Evolutionary conservation across 2,113 vertebrate genomes (phyloP).

Genomic region (Ibidorhyncha struthersii): DNA sequence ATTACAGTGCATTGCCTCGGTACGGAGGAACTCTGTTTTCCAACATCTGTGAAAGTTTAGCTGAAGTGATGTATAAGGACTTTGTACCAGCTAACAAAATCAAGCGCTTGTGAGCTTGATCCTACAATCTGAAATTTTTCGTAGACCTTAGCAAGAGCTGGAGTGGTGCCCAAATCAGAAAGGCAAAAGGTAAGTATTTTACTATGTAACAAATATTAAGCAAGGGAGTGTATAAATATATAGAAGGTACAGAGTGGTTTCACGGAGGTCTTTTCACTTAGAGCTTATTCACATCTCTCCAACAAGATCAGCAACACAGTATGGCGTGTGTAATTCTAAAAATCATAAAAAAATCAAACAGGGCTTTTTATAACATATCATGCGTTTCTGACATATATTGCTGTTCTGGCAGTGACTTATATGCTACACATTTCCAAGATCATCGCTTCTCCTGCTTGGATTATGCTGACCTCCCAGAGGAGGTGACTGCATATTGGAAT

Average conservation of each 20-base stretch:
- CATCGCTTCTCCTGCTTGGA: not conserved
- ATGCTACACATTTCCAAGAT: not conserved
- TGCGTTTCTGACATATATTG: not conserved
- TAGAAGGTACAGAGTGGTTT: not conserved
- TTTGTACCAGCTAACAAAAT: not conserved
- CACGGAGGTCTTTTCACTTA: not conserved
- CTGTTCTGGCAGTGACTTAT: not conserved
- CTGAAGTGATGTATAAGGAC: not conserved
- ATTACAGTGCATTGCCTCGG: not conserved
- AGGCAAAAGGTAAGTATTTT: not conserved
- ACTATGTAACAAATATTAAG: not conserved
- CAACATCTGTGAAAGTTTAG: not conserved
- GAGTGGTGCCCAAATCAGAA: not conserved
- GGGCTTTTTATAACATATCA: not conserved
- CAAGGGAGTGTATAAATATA: not conserved
- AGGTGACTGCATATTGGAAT: slow-evolving; percentile 1
- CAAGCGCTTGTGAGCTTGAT: not conserved
- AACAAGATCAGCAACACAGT: not conserved
- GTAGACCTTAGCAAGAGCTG: not conserved
- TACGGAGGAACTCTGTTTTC: not conserved
- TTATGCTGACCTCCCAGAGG: slow-evolving; percentile 8
- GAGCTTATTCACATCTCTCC: not conserved
- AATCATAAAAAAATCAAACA: slow-evolving; percentile 7
- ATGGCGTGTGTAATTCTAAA: not conserved
- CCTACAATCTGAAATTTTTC: not conserved